Conservation (phyloP, 1,140 invertebrate species). For the Brachionus paranguensis region DNA sequence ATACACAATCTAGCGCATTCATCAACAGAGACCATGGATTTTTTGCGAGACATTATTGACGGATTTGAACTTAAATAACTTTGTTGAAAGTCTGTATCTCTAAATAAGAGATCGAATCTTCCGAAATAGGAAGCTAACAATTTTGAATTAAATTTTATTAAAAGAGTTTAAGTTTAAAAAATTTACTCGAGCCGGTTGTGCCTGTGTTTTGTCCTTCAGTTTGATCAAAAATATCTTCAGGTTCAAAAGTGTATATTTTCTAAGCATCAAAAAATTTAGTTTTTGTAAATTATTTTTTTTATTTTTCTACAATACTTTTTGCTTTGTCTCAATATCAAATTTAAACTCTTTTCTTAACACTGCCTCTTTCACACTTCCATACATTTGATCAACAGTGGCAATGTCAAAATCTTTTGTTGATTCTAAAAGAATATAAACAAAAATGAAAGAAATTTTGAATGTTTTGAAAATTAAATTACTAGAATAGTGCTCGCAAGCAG, state of each 20-base stretch:
- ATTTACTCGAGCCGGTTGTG: neutral
- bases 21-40: neutral
- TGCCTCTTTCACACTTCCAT: conserved; percentile 13
- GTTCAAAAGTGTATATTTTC: neutral
- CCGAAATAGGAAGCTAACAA: conserved; percentile 1
- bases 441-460: no score
- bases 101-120: neutral
- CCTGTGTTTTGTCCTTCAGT: neutral
- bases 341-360: conserved; percentile 16
- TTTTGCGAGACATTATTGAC: neutral
- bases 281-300: neutral
- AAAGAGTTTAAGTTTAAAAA: neutral
- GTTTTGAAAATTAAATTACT: neutral
- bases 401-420: neutral
- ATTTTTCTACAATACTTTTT: neutral
- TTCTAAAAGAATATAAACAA: neutral
- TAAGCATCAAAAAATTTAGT: neutral
- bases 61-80: neutral
- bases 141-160: neutral
- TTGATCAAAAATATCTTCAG: neutral
- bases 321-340: neutral
- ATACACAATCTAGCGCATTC: conserved; percentile 31
- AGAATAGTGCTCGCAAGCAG: conserved; percentile 6
- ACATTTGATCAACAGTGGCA: conserved; percentile 23
- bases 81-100: neutral